Evolutionary conservation across 2,888 invertebrate species (phyloP), one percentile per base, ranked within the genome.

Genomic region (Eustalomyia histrio): DNA sequence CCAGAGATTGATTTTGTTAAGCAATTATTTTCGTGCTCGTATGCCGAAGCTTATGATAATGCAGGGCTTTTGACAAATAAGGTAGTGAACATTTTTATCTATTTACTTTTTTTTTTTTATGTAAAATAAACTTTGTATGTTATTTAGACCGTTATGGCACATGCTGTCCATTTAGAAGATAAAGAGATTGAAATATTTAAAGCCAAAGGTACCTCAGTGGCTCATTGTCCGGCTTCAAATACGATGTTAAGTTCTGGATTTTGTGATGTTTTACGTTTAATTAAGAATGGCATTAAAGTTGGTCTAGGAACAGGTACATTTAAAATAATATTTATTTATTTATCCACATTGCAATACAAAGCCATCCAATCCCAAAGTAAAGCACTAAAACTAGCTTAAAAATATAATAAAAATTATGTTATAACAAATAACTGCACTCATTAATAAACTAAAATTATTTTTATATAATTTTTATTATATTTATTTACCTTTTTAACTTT

Each of bases 211-310:
- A 93, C 94, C 1, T 93, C 95, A 0, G 90, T 98, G 8, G 94
- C 96, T 0, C 97, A 97, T 88, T 98, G 97, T 87, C 97, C 97
- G 0, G 94, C 95, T 43, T 97, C 97, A 1, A 97, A 97, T 90
- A 94, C 94, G 0, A 93, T 94, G 84, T 91, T 98, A 50, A 92
- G 92, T 85, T 97, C 97, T 14, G 97, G 97, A 0, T 86, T 96
- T 1, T 96, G 97, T 87, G 95, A 97, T 85, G 94, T 96, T 0
- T 91, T 93, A 78, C 92, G 92, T 69, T 90, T 97, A 12, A 89
- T 94, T 47, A 88, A 92, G 12, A 91, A 91, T 58, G 93, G 94
- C 3, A 89, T 97, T 21, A 94, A 93, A 87, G 93, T 97, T 72
- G 97, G 97, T 8, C 91, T 97, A 55, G 97, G 97, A 84, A 96